Evolutionary conservation across 2,888 invertebrate species (phyloP).

Genomic region (Drosophila vallismaia): DNA sequence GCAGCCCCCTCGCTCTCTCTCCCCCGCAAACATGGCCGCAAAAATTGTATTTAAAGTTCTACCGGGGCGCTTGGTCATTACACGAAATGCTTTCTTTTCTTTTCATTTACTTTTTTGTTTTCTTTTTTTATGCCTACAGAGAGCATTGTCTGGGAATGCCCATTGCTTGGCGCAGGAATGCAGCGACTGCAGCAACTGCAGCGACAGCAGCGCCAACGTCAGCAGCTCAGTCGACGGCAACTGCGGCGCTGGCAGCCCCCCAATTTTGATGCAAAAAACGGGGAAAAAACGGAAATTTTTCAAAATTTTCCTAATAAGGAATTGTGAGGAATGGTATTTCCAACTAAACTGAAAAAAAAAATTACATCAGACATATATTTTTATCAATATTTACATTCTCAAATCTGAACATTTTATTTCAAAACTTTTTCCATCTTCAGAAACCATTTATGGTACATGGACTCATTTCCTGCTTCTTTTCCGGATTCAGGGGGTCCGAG

Average conservation of each 20-base stretch:
- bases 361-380: neutral
- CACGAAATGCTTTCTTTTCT: conserved; percentile 16
- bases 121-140: conserved; percentile 14
- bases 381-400: neutral
- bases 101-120: neutral
- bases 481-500: neutral
- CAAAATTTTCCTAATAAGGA: conserved; percentile 8
- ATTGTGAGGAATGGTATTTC: neutral
- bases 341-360: neutral
- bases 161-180: conserved; percentile 63
- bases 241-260: conserved; percentile 32
- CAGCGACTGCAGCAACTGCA: conserved; percentile 40
- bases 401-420: neutral
- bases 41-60: conserved; percentile 70
- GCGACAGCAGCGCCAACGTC: conserved; percentile 19
- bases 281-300: neutral
- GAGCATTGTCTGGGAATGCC: conserved; percentile 74
- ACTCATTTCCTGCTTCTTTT: neutral
- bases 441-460: neutral
- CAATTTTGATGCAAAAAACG: conserved; percentile 7
- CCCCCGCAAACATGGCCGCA: conserved; percentile 54
- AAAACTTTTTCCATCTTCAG: neutral
- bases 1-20: conserved; percentile 24
- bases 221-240: neutral
- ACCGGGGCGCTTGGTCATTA: conserved; percentile 30